A percentile compares a stretch with the other conserved stretches of the same genome.
phyloP scores from a whole-genome alignment of 2,888 invertebrate genomes.

The Tortricodes alternella region DNA sequence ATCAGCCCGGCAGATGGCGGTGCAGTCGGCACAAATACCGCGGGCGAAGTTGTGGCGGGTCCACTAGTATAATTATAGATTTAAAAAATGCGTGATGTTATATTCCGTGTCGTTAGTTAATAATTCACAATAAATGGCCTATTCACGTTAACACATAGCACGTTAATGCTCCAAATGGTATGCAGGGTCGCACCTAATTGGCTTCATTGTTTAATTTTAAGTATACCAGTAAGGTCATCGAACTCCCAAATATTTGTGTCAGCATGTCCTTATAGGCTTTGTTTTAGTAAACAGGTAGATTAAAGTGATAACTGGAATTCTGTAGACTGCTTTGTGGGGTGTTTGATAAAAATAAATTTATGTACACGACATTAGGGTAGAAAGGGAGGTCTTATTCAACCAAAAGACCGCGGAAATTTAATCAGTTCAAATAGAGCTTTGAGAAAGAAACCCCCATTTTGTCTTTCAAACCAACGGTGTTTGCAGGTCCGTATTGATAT shows the following conservation, averaged over 20 bases:
- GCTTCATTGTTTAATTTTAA: constrained; percentile 36
- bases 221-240: constrained; percentile 34
- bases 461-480: too few species aligned
- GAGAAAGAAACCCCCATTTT: too few species aligned
- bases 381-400: background rate
- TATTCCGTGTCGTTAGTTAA: constrained; percentile 25
- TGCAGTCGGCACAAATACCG: too few species aligned
- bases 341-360: background rate
- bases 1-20: too few species aligned
- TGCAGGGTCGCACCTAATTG: constrained; percentile 38
- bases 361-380: background rate
- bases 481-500: too few species aligned
- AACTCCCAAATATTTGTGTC: constrained; percentile 32
- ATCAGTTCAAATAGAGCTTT: too few species aligned
- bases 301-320: background rate
- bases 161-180: constrained; percentile 38
- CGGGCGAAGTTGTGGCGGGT: too few species aligned
- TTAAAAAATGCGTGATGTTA: background rate
- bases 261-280: constrained; percentile 8
- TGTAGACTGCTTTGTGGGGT: background rate
- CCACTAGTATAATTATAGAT: background rate
- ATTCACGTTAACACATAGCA: constrained; percentile 34
- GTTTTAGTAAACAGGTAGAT: constrained; percentile 8
- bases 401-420: too few species aligned
- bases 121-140: constrained; percentile 32